These are phyloP conservation scores for Heterocephalus glaber DNA, from an alignment of 2,113 vertebrate species.

Conservation along the genomic window DNA sequence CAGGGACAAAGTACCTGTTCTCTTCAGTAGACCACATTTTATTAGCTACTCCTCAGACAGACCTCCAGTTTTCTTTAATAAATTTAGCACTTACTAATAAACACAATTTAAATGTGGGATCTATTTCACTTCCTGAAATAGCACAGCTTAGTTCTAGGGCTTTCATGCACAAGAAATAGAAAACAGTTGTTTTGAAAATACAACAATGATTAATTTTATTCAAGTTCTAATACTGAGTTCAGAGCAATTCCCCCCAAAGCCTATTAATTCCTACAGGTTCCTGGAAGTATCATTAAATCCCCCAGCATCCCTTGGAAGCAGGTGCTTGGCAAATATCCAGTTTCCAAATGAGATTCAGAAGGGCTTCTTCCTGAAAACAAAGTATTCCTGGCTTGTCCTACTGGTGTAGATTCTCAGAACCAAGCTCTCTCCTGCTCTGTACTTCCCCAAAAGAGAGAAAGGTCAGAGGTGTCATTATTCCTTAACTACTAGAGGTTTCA, in stretches of 20 bases:
- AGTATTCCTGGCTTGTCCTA: constrained; percentile 49
- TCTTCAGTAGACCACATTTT: constrained; percentile 57
- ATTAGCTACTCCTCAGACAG: constrained; percentile 52
- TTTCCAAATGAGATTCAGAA: constrained; percentile 63
- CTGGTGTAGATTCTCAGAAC: constrained; percentile 9
- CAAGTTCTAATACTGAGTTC: constrained; percentile 59
- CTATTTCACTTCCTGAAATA: constrained; percentile 66
- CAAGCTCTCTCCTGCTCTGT: constrained; percentile 23
- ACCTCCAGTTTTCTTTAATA: not conserved
- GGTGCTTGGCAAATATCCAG: constrained; percentile 72
- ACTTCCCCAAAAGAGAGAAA: constrained; percentile 55
- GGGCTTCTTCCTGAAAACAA: constrained; percentile 53
- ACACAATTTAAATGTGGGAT: constrained; percentile 25
- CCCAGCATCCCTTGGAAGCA: constrained; percentile 67
- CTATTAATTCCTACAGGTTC: constrained; percentile 68
- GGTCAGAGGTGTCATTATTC: constrained; percentile 67
- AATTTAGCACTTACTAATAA: constrained; percentile 58
- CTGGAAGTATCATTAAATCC: constrained; percentile 59
- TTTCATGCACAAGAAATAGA: constrained; percentile 52
- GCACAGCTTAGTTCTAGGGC: constrained; percentile 39
- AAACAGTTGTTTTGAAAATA: constrained; percentile 68
- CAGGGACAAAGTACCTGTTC: constrained; percentile 55
- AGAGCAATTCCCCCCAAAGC: constrained; percentile 57
- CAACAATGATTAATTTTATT: constrained; percentile 66
- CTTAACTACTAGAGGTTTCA: constrained; percentile 66